A percentile compares a stretch with the other conserved stretches of the same genome.
Evolutionary conservation across 2,888 invertebrate species (phyloP).

Genomic region (Eueremaeus valkanovi): DNA sequence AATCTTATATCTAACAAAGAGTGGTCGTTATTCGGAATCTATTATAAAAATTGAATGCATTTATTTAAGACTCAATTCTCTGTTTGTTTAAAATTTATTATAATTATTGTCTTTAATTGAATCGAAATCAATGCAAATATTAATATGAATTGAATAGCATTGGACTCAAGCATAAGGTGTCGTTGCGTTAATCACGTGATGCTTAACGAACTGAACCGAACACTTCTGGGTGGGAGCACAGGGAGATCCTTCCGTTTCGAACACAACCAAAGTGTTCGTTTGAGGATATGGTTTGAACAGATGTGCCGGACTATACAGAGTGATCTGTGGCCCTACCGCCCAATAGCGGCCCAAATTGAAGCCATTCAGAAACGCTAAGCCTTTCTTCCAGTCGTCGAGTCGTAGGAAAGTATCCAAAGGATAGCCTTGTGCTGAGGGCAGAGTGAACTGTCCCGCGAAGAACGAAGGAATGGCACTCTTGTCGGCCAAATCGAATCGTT

Average conservation of each 20-base stretch:
- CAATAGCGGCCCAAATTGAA: conserved; percentile 40
- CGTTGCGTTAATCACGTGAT: neutral
- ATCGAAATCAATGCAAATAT: too few species aligned
- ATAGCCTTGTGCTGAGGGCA: neutral
- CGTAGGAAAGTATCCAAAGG: conserved; percentile 35
- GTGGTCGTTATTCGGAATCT: too few species aligned
- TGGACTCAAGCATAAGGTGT: too few species aligned
- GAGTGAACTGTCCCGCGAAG: neutral
- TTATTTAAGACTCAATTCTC: too few species aligned
- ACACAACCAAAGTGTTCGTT: conserved; percentile 6
- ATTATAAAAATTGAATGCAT: too few species aligned
- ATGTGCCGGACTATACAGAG: conserved; percentile 18
- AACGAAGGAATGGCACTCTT: conserved; percentile 2
- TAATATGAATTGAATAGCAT: too few species aligned
- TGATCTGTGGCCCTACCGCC: conserved; percentile 33
- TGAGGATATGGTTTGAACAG: conserved; percentile 6
- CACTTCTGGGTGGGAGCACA: neutral
- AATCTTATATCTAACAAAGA: too few species aligned
- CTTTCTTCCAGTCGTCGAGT: conserved; percentile 29
- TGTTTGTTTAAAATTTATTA: too few species aligned
- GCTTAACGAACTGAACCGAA: neutral
- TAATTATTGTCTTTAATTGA: too few species aligned
- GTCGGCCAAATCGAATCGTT: too few species aligned
- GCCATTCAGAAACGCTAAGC: conserved; percentile 34
- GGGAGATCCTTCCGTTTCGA: conserved; percentile 22